A percentile compares a stretch with the other conserved stretches of the same genome.
phyloP scores from a whole-genome alignment of 2,888 invertebrate genomes.

The Nycteola revayana region DNA sequence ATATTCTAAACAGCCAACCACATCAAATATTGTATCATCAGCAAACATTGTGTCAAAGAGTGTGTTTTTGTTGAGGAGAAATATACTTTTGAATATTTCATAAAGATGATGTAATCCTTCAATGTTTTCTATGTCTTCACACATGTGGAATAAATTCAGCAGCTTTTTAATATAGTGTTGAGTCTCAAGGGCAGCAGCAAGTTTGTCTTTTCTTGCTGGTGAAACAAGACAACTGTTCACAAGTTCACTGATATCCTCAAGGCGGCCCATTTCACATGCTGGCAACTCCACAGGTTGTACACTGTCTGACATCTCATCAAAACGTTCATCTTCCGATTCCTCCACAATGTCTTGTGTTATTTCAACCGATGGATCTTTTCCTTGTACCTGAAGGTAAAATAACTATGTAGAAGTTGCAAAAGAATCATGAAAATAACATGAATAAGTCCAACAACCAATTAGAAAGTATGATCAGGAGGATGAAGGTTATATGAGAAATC shows the following conservation, averaged over 20 bases:
- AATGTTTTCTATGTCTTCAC: slow-evolving; percentile 97
- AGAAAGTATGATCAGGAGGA: too few relatives aligned
- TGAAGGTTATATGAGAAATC: too few relatives aligned
- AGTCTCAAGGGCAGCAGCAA: slow-evolving; percentile 95
- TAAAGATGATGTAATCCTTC: slow-evolving; percentile 97
- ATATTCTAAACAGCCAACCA: slow-evolving; percentile 99
- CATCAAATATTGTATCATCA: slow-evolving; percentile 97
- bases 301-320: slow-evolving; percentile 97
- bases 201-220: slow-evolving; percentile 95
- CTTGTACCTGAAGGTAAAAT: slow-evolving; percentile 89
- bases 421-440: too few relatives aligned
- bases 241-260: slow-evolving; percentile 97
- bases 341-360: slow-evolving; percentile 98
- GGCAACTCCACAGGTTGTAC: slow-evolving; percentile 97
- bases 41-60: slow-evolving; percentile 99
- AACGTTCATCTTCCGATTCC: slow-evolving; percentile 97
- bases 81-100: slow-evolving; percentile 99
- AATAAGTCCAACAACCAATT: too few relatives aligned
- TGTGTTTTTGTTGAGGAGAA: slow-evolving; percentile 98
- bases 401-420: too few relatives aligned
- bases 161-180: slow-evolving; percentile 98
- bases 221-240: slow-evolving; percentile 94
- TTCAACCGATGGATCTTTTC: slow-evolving; percentile 99
- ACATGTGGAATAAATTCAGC: slow-evolving; percentile 96
- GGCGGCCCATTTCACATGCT: slow-evolving; percentile 94